Evolutionary conservation across 2,888 invertebrate species (phyloP).

Genomic region (Drosophila yooni): DNA sequence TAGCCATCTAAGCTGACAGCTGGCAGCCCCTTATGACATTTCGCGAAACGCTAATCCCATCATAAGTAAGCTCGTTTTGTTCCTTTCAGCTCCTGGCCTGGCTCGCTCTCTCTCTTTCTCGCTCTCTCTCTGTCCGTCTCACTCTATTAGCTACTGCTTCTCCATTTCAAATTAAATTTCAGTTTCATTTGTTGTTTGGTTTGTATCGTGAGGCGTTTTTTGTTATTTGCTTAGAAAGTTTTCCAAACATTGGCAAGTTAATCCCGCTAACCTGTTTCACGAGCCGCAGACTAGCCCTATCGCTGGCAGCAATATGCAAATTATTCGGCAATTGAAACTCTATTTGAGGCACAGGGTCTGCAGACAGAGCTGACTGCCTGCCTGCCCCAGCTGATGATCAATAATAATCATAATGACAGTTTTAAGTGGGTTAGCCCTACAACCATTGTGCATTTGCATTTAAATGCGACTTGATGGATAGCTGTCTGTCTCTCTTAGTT

Average conservation of each 20-base stretch:
- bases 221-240: slow-evolving; percentile 71
- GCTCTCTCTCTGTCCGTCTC: neutral
- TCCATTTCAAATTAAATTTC: slow-evolving; percentile 66
- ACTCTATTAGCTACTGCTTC: slow-evolving; percentile 22
- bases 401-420: slow-evolving; percentile 80
- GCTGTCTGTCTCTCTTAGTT: slow-evolving; percentile 53
- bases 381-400: slow-evolving; percentile 60
- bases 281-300: slow-evolving; percentile 37
- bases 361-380: neutral
- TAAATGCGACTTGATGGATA: slow-evolving; percentile 69
- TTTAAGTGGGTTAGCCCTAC: slow-evolving; percentile 72
- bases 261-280: slow-evolving; percentile 73
- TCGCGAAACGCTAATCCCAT: slow-evolving; percentile 76
- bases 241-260: slow-evolving; percentile 74
- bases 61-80: slow-evolving; percentile 59
- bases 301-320: slow-evolving; percentile 63
- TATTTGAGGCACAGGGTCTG: slow-evolving; percentile 28
- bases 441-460: slow-evolving; percentile 61
- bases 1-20: slow-evolving; percentile 78
- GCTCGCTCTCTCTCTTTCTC: neutral
- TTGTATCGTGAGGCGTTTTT: slow-evolving; percentile 23
- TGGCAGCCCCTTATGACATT: slow-evolving; percentile 72
- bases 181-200: slow-evolving; percentile 55
- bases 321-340: slow-evolving; percentile 51
- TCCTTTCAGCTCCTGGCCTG: slow-evolving; percentile 19